phyloP scores from a whole-genome alignment of 2,888 invertebrate genomes.

The Prosapia bicincta region DNA sequence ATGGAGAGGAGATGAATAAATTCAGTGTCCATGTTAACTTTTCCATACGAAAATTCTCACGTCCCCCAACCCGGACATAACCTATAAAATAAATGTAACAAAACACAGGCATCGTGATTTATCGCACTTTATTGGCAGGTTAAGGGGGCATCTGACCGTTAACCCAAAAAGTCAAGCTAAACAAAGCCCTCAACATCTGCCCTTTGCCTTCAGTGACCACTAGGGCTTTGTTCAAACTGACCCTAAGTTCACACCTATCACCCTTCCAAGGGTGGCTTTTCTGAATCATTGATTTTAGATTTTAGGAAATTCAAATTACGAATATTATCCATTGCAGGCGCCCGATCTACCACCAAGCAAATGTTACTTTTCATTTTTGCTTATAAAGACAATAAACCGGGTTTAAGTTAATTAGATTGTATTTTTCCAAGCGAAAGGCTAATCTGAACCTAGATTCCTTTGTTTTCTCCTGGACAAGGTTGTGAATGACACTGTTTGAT shows the following conservation, averaged over 20 bases:
- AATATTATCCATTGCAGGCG: too few species aligned
- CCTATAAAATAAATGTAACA: not conserved
- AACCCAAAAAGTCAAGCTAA: not conserved
- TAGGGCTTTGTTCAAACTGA: not conserved
- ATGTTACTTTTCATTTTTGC: too few species aligned
- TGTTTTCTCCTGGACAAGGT: too few species aligned
- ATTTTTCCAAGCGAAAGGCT: too few species aligned
- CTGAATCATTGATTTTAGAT: not conserved
- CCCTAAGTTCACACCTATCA: slow-evolving; percentile 2
- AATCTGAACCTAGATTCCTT: too few species aligned
- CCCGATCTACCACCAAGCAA: too few species aligned
- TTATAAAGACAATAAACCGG: too few species aligned
- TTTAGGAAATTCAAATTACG: too few species aligned
- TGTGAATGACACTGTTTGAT: too few species aligned
- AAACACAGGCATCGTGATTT: not conserved
- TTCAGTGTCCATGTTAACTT: too few species aligned
- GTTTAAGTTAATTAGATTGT: too few species aligned
- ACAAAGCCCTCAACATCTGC: not conserved
- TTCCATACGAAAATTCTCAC: not conserved
- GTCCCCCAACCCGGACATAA: not conserved
- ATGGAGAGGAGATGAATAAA: too few species aligned
- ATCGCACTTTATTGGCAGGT: not conserved
- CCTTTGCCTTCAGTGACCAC: not conserved
- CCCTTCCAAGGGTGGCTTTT: slow-evolving; percentile 2
- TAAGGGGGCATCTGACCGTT: not conserved